A percentile compares a stretch with the other conserved stretches of the same genome.
phyloP scores from a whole-genome alignment of 2,113 vertebrate species.

The Nasalis larvatus region DNA sequence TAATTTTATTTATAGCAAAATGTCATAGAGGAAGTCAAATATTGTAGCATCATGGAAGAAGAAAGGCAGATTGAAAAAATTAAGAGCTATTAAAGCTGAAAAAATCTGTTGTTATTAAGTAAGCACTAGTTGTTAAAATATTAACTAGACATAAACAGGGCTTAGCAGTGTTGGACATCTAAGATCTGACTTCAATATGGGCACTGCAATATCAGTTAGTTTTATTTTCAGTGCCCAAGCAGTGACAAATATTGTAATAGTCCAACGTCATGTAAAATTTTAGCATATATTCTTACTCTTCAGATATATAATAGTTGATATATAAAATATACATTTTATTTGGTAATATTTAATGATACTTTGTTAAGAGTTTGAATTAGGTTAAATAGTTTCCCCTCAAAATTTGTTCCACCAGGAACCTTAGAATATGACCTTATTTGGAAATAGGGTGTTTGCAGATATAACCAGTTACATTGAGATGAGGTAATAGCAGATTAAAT shows the following conservation, averaged over 20 bases:
- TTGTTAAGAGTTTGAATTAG: neutral
- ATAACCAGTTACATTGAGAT: neutral
- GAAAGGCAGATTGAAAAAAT: neutral
- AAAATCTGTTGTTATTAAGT: neutral
- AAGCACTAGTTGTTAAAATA: neutral
- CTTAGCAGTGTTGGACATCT: neutral
- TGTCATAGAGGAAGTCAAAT: neutral
- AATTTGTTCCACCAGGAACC: neutral
- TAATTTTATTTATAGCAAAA: neutral
- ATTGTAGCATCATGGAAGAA: neutral
- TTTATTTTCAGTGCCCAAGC: neutral
- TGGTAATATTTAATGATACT: neutral
- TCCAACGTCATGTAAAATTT: neutral
- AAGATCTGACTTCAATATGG: neutral
- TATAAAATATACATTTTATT: neutral
- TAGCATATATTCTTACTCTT: neutral
- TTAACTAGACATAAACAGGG: neutral
- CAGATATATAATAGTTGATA: neutral
- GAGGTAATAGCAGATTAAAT: neutral
- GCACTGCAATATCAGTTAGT: neutral
- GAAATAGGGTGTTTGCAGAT: neutral
- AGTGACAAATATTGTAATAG: neutral
- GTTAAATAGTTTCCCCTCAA: neutral
- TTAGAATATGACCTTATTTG: neutral
- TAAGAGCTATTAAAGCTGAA: neutral